These are phyloP conservation scores for Varroa destructor DNA, from an alignment of 1,140 invertebrate genomes.

Conservation along the genomic window DNA sequence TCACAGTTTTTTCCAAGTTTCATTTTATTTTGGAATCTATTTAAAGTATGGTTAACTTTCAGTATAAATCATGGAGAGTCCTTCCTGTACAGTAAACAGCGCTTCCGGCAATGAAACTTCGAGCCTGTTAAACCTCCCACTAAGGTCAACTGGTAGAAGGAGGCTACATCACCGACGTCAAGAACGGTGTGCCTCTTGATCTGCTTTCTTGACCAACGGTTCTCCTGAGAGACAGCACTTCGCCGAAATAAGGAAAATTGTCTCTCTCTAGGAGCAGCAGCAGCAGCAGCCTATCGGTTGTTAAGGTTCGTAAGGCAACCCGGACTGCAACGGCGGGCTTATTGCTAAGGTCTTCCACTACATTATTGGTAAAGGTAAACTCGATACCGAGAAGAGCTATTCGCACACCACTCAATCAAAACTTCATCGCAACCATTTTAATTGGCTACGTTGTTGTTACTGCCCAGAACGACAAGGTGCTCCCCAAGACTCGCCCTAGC, in stretches of 20 bases:
- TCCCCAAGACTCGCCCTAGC: constrained; percentile 49
- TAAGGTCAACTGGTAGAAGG: constrained; percentile 67
- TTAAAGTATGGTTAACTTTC: no score
- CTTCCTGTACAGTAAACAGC: no score
- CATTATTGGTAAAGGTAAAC: constrained; percentile 67
- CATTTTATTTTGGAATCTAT: no score
- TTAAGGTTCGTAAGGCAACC: constrained; percentile 55
- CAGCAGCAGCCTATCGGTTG: constrained; percentile 90
- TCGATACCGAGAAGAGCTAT: constrained; percentile 85
- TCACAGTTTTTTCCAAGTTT: no score
- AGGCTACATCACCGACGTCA: constrained; percentile 77
- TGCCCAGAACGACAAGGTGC: constrained; percentile 50
- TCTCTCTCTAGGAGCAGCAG: constrained; percentile 69
- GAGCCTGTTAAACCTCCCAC: constrained; percentile 45
- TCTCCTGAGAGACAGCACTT: constrained; percentile 89
- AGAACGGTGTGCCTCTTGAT: constrained; percentile 47
- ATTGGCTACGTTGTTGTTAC: constrained; percentile 66
- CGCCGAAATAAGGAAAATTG: constrained; percentile 62
- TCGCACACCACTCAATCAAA: constrained; percentile 64
- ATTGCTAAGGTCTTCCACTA: constrained; percentile 77
- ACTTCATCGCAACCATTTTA: constrained; percentile 61
- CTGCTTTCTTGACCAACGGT: constrained; percentile 58
- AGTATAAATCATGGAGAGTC: no score
- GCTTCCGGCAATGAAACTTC: no score
- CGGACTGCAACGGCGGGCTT: constrained; percentile 89